Evolutionary conservation across 1,140 invertebrate species (phyloP).

Genomic region (Drosophila burlai): DNA sequence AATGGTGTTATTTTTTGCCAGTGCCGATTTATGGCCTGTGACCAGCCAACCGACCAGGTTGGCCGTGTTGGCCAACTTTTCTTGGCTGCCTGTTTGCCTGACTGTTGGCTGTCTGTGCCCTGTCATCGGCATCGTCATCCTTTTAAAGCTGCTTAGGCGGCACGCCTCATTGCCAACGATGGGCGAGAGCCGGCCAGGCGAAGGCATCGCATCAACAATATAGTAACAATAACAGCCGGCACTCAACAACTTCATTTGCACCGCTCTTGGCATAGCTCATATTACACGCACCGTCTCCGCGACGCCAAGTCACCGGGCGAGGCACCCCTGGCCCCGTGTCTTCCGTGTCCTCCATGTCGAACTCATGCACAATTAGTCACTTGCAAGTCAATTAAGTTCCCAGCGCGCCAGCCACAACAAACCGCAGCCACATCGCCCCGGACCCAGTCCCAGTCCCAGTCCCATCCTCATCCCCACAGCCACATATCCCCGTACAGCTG

Average conservation of each 20-base stretch:
- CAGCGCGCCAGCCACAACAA: conserved; percentile 71
- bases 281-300: conserved; percentile 72
- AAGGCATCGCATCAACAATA: conserved; percentile 32
- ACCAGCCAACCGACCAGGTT: conserved; percentile 23
- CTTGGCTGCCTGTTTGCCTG: conserved; percentile 24
- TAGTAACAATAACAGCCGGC: conserved; percentile 49
- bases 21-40: conserved; percentile 47
- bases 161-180: conserved; percentile 51
- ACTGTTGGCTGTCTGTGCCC: conserved; percentile 38
- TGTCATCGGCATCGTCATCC: conserved; percentile 74
- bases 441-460: conserved; percentile 4
- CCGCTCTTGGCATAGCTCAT: conserved; percentile 64
- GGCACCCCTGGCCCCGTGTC: background rate
- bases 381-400: conserved; percentile 82
- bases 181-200: conserved; percentile 4
- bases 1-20: conserved; percentile 13
- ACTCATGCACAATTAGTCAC: conserved; percentile 83
- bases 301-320: conserved; percentile 12
- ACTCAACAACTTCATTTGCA: conserved; percentile 74
- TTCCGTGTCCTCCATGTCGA: conserved; percentile 51
- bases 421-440: conserved; percentile 23
- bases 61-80: conserved; percentile 25
- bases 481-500: conserved; percentile 31
- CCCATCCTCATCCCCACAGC: conserved; percentile 21
- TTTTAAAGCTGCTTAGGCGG: conserved; percentile 69